Conservation (phyloP, 2,888 invertebrate genomes). For the Cerastis leucographa region DNA sequence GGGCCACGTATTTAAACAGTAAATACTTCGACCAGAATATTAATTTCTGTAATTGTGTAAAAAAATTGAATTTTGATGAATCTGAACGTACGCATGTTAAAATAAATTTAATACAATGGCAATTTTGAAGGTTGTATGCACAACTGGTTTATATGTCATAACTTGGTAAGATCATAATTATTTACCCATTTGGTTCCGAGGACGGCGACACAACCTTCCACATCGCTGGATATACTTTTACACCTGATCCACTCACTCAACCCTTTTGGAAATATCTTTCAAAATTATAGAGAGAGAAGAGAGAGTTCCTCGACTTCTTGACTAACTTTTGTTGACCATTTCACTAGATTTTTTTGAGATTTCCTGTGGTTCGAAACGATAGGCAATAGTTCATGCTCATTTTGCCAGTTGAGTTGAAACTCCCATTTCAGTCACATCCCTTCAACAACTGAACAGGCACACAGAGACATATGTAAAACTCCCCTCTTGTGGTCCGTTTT, state of each 20-base stretch:
- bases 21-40: neutral
- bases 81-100: neutral
- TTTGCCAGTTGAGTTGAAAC: neutral
- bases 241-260: no score
- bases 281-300: no score
- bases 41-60: neutral
- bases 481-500: neutral
- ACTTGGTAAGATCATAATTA: neutral
- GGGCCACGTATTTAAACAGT: neutral
- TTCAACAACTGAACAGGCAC: neutral
- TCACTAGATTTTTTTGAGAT: no score
- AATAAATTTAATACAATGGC: neutral
- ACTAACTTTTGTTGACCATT: no score
- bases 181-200: neutral
- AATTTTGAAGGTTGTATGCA: neutral
- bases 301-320: no score
- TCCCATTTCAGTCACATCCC: neutral
- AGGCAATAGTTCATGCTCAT: neutral
- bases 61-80: neutral
- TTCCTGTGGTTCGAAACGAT: no score
- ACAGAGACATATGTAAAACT: neutral
- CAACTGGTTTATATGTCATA: neutral
- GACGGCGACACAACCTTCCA: no score
- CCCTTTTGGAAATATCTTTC: no score
- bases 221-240: no score